These are phyloP conservation scores for Oncorhynchus kisutch DNA, from an alignment of 2,113 vertebrate genomes.

Conservation along the genomic window DNA sequence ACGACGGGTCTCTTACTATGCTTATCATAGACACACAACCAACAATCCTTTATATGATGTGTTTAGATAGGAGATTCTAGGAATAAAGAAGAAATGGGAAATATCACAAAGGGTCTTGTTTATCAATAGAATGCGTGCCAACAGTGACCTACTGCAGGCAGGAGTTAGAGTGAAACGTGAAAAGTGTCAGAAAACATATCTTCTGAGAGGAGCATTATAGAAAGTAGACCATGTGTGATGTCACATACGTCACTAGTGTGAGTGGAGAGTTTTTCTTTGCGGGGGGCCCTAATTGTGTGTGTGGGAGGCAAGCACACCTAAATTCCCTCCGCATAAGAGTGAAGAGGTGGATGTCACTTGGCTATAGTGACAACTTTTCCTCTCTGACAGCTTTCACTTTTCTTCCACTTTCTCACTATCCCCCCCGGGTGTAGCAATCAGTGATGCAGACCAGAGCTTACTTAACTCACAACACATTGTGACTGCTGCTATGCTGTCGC, in stretches of 20 bases:
- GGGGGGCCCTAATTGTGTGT: conserved; percentile 21
- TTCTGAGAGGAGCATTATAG: neutral
- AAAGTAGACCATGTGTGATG: conserved; percentile 13
- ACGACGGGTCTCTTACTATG: neutral
- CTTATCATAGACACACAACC: neutral
- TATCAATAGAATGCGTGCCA: neutral
- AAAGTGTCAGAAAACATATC: conserved; percentile 3
- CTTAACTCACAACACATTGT: conserved; percentile 32
- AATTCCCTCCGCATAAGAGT: conserved; percentile 19
- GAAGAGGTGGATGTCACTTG: too few species aligned
- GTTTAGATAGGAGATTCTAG: neutral
- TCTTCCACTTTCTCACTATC: neutral
- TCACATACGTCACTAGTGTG: conserved; percentile 7
- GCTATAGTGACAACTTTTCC: conserved; percentile 23
- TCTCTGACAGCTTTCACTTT: conserved; percentile 43
- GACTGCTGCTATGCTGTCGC: conserved; percentile 27
- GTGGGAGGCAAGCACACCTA: conserved; percentile 29
- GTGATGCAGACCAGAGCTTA: conserved; percentile 47
- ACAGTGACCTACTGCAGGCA: neutral
- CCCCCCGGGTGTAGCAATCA: conserved; percentile 15
- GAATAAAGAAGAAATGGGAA: too few species aligned
- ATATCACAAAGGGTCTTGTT: conserved; percentile 8
- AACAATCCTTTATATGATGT: neutral
- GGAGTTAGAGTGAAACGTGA: neutral
- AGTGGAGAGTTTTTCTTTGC: conserved; percentile 34